Evolutionary conservation across 2,113 vertebrate species (phyloP).

Genomic region (Entosphenus tridentatus): DNA sequence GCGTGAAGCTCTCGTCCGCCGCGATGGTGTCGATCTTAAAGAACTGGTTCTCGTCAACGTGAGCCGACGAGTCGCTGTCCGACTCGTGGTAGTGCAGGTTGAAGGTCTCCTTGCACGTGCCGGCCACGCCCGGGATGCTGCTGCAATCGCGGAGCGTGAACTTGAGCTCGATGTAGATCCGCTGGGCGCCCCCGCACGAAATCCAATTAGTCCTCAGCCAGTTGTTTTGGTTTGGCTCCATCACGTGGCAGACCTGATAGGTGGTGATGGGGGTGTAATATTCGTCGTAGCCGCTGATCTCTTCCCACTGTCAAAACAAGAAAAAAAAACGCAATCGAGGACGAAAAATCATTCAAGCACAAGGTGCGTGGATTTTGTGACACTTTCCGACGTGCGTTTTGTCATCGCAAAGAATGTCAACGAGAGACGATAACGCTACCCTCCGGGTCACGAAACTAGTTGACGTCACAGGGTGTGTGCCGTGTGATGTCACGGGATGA

Average conservation of each 20-base stretch:
- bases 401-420: too few relatives aligned
- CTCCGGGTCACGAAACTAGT: too few relatives aligned
- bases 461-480: too few relatives aligned
- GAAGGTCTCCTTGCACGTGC: slow-evolving; percentile 97
- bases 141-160: slow-evolving; percentile 96
- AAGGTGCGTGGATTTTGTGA: too few relatives aligned
- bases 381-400: too few relatives aligned
- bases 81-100: slow-evolving; percentile 94
- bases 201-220: slow-evolving; percentile 98
- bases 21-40: slow-evolving; percentile 88
- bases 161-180: slow-evolving; percentile 92
- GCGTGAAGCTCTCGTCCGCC: slow-evolving; percentile 92
- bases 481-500: too few relatives aligned
- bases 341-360: slow-evolving; percentile 8
- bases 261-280: slow-evolving; percentile 94
- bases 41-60: slow-evolving; percentile 71
- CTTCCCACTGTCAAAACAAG: slow-evolving; percentile 61
- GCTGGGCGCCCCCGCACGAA: slow-evolving; percentile 62
- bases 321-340: slow-evolving; percentile 12
- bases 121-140: slow-evolving; percentile 84
- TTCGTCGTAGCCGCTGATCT: slow-evolving; percentile 97
- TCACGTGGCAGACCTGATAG: slow-evolving; percentile 94
- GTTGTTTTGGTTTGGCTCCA: slow-evolving; percentile 91
- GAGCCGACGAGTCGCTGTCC: slow-evolving; percentile 71
- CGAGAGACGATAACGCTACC: too few relatives aligned